A percentile compares a stretch with the other conserved stretches of the same genome.
Evolutionary conservation across 2,888 invertebrate genomes (phyloP).

Genomic region (Drosophila incognita): DNA sequence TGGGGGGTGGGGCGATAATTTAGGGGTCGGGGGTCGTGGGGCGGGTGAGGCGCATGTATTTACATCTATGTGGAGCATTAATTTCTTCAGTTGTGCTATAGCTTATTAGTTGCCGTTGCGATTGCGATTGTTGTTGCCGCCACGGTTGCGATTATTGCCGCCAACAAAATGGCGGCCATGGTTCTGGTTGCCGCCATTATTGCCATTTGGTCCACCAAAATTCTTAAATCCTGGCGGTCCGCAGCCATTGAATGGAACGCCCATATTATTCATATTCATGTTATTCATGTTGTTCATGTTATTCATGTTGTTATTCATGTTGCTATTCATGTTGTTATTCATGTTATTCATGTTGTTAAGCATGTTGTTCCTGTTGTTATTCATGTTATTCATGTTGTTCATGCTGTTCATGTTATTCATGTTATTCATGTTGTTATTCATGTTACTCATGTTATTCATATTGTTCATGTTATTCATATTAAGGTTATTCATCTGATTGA

Average conservation of each 20-base stretch:
- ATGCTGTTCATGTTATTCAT: constrained; percentile 41
- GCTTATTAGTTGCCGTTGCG: constrained; percentile 41
- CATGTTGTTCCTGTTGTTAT: constrained; percentile 11
- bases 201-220: constrained; percentile 33
- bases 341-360: constrained; percentile 12
- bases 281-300: constrained; percentile 5
- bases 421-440: constrained; percentile 35
- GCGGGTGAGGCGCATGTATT: neutral
- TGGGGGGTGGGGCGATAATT: neutral
- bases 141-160: constrained; percentile 56
- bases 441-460: constrained; percentile 8
- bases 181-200: constrained; percentile 36
- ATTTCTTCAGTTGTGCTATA: constrained; percentile 6
- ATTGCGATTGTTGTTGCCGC: constrained; percentile 48
- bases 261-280: constrained; percentile 34
- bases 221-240: constrained; percentile 38
- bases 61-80: constrained; percentile 1
- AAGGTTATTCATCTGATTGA: constrained; percentile 22
- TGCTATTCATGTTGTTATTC: constrained; percentile 48
- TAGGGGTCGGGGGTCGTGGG: neutral
- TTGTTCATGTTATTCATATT: constrained; percentile 38
- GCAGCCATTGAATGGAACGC: constrained; percentile 42
- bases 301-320: constrained; percentile 6
- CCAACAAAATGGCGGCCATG: constrained; percentile 48
- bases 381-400: constrained; percentile 50